Base-by-base conservation (phyloP, 1,140 invertebrate species). In the Conus betulinus region DNA sequence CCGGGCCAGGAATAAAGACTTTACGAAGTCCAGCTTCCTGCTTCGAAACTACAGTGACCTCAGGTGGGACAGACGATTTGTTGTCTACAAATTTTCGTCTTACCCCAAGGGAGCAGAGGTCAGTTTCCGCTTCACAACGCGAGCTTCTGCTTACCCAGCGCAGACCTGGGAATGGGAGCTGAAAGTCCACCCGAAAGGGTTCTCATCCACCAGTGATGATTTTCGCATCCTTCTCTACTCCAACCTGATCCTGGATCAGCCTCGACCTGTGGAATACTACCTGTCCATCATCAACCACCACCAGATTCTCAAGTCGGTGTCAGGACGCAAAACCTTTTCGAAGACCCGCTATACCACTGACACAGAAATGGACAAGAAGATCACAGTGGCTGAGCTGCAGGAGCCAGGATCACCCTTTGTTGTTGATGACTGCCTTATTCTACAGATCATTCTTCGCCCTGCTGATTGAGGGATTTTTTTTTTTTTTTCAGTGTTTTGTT, bases 111-210 rank as follows among this genome's bases (percentile, higher is more conserved):
- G 91, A 52, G 89, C 93, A 74, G 94, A 94, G 85, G 91, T 93
- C n/a, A 91, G 92, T 89, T 90, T 94, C 25, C 90, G 95, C 91
- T 94, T 96, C 84, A 91, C 92, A n/a, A 96, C 95, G 8, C 92
- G 94, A 53, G 92, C 95, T 11, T 95, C 92, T 4, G 94, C 95
- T 8, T 93, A 95, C 76, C 95, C 95, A 6, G 90, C 93, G 0
- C 93, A 95, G 84, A 93, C 93, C 17, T 96, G 95, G 95, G 94
- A 95, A 23, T 96, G 95, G 95, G 94, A 95, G 88, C 90, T 96
- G 51, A 95, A 94, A 87, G 91, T 94, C 6, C 91, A 95, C 90
- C 93, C 93, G 15, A 93, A 93, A 89, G 92, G 93, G 57, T 94
- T 92, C 82, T 92, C 92, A 15, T 88, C 92, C 74, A 93, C 91